Evolutionary conservation across 1,140 invertebrate genomes (phyloP).

Genomic region (Periplaneta americana): DNA sequence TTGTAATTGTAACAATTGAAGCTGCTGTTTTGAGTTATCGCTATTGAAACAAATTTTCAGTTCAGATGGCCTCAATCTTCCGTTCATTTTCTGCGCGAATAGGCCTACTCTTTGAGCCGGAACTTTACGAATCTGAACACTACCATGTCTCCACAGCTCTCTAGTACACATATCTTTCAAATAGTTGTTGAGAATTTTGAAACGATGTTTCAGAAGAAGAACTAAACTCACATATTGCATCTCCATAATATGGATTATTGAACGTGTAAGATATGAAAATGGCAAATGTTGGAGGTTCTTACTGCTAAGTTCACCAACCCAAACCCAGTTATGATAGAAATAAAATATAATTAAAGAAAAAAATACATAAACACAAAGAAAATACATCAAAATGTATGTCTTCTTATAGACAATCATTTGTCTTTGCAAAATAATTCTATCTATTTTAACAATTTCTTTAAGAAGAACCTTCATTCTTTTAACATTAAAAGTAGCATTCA

Average conservation of each 20-base stretch:
- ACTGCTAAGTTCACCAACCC: not conserved
- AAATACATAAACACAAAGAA: not conserved
- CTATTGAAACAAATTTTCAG: not conserved
- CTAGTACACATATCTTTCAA: not conserved
- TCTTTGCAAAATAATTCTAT: not conserved
- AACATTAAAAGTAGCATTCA: not conserved
- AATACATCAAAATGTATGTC: not conserved
- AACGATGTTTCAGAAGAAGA: not conserved
- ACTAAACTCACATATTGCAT: not conserved
- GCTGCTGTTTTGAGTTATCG: no score
- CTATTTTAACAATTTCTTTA: not conserved
- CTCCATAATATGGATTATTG: not conserved
- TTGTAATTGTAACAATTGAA: not conserved
- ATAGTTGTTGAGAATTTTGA: not conserved
- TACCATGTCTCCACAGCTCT: no score
- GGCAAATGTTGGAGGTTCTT: not conserved
- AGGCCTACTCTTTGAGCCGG: not conserved
- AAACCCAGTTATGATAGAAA: not conserved
- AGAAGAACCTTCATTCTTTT: not conserved
- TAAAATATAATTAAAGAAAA: not conserved
- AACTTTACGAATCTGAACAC: not conserved
- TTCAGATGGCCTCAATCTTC: not conserved
- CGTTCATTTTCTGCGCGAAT: not conserved
- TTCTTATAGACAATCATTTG: not conserved
- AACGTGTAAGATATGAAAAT: not conserved